phyloP scores from a whole-genome alignment of 2,113 vertebrate species.

The Notiomystis cincta region DNA sequence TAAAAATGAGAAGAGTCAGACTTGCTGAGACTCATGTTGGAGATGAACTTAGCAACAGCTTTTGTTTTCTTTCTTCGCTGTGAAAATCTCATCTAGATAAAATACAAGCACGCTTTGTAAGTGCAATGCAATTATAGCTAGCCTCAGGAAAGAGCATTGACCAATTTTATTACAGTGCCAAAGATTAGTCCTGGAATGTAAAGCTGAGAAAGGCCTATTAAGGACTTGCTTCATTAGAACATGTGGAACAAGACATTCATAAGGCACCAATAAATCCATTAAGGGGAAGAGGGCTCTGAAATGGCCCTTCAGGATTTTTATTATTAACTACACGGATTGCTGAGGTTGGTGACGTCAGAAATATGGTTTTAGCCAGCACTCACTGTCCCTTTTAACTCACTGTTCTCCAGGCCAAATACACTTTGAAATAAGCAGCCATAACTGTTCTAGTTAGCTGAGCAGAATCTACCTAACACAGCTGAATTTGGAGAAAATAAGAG shows the following conservation, averaged over 20 bases:
- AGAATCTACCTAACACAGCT: neutral
- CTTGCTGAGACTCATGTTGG: neutral
- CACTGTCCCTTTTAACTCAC: neutral
- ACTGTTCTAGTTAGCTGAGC: neutral
- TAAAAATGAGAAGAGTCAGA: neutral
- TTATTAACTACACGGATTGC: slow-evolving; percentile 28
- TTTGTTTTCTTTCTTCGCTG: slow-evolving; percentile 28
- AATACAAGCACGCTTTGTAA: slow-evolving; percentile 20
- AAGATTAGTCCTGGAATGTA: slow-evolving; percentile 57
- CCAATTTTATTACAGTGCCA: slow-evolving; percentile 45
- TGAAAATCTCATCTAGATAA: slow-evolving; percentile 35
- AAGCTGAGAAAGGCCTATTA: slow-evolving; percentile 48
- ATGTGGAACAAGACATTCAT: slow-evolving; percentile 51
- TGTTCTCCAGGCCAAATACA: neutral
- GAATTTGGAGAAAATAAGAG: neutral
- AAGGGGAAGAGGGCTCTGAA: slow-evolving; percentile 30
- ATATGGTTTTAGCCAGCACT: neutral
- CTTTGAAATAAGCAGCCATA: neutral
- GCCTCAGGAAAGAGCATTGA: slow-evolving; percentile 53
- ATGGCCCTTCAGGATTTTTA: neutral
- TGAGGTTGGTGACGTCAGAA: neutral
- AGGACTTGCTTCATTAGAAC: slow-evolving; percentile 54
- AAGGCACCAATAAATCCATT: slow-evolving; percentile 60
- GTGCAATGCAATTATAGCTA: slow-evolving; percentile 57
- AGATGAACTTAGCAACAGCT: slow-evolving; percentile 16